Percentiles rank a stretch among this genome's conserved stretches.
phyloP scores from a whole-genome alignment of 2,113 vertebrate species.

The Alexandromys fortis region DNA sequence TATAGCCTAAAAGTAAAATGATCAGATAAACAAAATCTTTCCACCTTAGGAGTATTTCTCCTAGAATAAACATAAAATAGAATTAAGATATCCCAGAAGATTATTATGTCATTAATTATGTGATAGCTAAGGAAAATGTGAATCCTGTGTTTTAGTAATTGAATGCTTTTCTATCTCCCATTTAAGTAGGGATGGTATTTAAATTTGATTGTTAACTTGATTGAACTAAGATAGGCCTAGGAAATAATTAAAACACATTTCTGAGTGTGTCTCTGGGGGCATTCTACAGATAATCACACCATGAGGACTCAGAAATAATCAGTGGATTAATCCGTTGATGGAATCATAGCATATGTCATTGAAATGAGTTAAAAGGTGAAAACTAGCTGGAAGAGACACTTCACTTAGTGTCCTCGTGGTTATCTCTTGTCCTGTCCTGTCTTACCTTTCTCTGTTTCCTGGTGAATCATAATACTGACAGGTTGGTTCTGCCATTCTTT shows the following conservation, averaged over 20 bases:
- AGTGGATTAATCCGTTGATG: background rate
- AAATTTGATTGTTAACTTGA: background rate
- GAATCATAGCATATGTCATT: background rate
- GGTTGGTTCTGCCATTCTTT: background rate
- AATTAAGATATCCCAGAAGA: constrained; percentile 11
- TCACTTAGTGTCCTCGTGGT: no score
- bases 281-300: background rate
- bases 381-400: background rate
- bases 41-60: constrained; percentile 13
- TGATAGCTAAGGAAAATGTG: background rate
- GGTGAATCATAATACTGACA: background rate
- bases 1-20: constrained; percentile 11
- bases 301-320: background rate
- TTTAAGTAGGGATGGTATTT: background rate
- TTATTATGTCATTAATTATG: background rate
- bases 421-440: background rate
- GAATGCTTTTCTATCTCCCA: background rate
- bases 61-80: constrained; percentile 13
- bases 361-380: background rate
- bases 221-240: background rate
- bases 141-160: background rate
- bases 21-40: background rate
- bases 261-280: background rate
- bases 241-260: background rate
- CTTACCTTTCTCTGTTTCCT: background rate